Percentiles rank a stretch among this genome's conserved stretches.
These are phyloP conservation scores for Lobophora halterata DNA, from an alignment of 2,888 invertebrate genomes.

Conservation along the genomic window DNA sequence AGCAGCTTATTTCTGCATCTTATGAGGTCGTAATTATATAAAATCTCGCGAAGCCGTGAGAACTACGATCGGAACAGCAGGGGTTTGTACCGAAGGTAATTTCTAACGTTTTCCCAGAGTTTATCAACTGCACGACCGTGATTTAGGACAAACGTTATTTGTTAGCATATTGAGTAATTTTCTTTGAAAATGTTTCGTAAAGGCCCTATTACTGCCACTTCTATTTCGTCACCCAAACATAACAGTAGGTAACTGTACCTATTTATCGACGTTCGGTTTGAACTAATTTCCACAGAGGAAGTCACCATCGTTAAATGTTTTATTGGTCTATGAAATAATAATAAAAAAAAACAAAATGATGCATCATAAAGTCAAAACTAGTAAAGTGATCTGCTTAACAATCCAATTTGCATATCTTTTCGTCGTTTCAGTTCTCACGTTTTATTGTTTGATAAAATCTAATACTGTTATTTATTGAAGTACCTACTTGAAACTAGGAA, in stretches of 20 bases:
- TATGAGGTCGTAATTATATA: constrained; percentile 10
- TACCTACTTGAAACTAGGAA: too few species aligned
- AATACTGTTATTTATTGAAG: constrained; percentile 23
- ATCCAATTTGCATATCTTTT: constrained; percentile 46
- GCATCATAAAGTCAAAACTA: constrained; percentile 40
- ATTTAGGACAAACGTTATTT: constrained; percentile 9
- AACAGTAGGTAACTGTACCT: background rate
- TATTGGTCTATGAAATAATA: constrained; percentile 29
- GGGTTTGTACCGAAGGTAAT: constrained; percentile 24
- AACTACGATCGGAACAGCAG: constrained; percentile 19
- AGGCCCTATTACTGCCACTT: too few species aligned
- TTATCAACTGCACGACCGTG: constrained; percentile 23
- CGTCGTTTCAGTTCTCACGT: constrained; percentile 41
- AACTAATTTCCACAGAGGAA: constrained; percentile 22
- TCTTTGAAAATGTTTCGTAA: too few species aligned
- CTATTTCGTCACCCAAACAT: too few species aligned
- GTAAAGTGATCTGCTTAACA: constrained; percentile 42
- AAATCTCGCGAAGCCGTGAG: constrained; percentile 24
- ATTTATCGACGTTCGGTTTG: background rate
- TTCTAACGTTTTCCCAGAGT: constrained; percentile 27
- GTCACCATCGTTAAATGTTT: constrained; percentile 21
- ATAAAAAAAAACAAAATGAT: constrained; percentile 37
- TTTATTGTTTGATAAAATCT: constrained; percentile 39
- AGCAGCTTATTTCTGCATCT: constrained; percentile 1
- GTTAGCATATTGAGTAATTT: constrained; percentile 13